These are phyloP conservation scores for Halcyon smyrnensis DNA, from an alignment of 2,797 vertebrate genomes.

Conservation along the genomic window DNA sequence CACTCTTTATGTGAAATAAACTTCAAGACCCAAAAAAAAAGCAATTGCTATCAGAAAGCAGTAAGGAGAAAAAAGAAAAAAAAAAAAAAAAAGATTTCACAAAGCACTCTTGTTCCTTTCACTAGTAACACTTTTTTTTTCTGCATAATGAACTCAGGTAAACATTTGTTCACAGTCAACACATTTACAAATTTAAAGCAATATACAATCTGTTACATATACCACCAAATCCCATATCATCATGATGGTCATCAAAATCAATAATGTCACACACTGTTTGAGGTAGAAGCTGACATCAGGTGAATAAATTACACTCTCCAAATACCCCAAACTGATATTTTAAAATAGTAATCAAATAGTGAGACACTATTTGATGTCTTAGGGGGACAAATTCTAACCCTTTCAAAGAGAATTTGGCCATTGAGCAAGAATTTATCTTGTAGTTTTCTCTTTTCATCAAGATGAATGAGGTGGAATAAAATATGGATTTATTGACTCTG, in stretches of 20 bases:
- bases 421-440: slow-evolving; percentile 1
- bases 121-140: neutral
- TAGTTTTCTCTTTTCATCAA: slow-evolving; percentile 30
- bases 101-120: neutral
- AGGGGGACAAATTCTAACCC: neutral
- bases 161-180: neutral
- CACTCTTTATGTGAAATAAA: neutral
- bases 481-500: slow-evolving; percentile 37
- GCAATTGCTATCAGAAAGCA: neutral
- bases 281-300: neutral
- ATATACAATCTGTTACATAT: neutral
- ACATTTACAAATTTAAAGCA: neutral
- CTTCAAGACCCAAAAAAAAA: neutral
- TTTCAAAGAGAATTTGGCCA: neutral
- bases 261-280: neutral
- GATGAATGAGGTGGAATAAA: slow-evolving; percentile 8
- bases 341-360: neutral
- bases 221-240: neutral
- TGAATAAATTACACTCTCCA: neutral
- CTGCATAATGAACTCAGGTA: neutral
- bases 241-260: neutral
- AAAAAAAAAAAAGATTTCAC: neutral
- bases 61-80: neutral
- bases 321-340: neutral
- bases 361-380: neutral